Conservation (phyloP, 53 echinoderm and acorn worm species). For the Hippasteria phrygiana region DNA sequence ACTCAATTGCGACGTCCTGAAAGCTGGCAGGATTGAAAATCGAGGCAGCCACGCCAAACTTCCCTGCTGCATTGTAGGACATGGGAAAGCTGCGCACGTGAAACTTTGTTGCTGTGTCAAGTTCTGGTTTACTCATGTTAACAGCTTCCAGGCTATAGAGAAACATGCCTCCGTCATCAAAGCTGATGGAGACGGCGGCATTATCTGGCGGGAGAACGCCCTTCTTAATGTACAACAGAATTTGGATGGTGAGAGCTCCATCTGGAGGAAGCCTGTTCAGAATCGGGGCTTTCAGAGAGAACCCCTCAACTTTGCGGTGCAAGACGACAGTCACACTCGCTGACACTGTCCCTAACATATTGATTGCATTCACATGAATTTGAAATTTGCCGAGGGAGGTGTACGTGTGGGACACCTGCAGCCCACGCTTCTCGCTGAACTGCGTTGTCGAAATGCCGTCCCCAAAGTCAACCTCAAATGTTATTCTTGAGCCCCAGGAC, state of each 20-base stretch:
- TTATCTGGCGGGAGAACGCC: slow-evolving; percentile 16
- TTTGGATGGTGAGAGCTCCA: background rate
- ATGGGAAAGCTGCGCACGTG: slow-evolving; percentile 42
- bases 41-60: background rate
- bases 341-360: slow-evolving; percentile 11
- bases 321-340: background rate
- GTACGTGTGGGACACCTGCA: slow-evolving; percentile 36
- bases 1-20: background rate
- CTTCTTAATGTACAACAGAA: slow-evolving; percentile 45
- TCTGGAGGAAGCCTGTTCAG: slow-evolving; percentile 27
- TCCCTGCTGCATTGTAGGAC: slow-evolving; percentile 24
- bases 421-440: background rate
- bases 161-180: slow-evolving; percentile 27
- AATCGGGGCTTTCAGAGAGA: slow-evolving; percentile 36
- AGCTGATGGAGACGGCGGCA: slow-evolving; percentile 38
- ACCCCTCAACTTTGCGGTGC: slow-evolving; percentile 44
- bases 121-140: background rate
- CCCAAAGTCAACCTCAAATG: slow-evolving; percentile 36
- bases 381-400: background rate
- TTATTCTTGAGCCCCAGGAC: slow-evolving; percentile 68
- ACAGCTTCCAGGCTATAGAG: background rate
- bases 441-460: slow-evolving; percentile 20
- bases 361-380: slow-evolving; percentile 38
- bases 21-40: slow-evolving; percentile 59
- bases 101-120: background rate